phyloP scores from a whole-genome alignment of 2,113 vertebrate genomes.

The Rutilus rutilus region DNA sequence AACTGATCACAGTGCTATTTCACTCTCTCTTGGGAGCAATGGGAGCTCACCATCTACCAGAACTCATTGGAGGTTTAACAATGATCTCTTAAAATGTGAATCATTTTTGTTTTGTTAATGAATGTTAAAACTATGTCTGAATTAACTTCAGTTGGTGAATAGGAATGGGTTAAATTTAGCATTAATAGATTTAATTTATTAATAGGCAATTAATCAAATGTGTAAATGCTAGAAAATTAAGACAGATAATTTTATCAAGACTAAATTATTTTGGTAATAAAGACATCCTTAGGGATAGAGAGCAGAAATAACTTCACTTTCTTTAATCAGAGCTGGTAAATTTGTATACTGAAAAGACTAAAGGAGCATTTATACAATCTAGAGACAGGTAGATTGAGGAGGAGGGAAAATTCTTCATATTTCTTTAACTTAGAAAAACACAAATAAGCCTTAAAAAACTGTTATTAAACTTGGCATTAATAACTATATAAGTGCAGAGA shows the following conservation, averaged over 20 bases:
- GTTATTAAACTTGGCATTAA: not conserved
- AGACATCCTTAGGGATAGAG: not conserved
- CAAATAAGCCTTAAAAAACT: not conserved
- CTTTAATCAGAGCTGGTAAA: no score
- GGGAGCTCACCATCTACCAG: no score
- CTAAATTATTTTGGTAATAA: not conserved
- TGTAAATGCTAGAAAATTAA: not conserved
- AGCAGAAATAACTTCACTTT: no score
- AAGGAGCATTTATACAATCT: not conserved
- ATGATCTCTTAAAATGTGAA: not conserved
- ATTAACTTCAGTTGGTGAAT: not conserved
- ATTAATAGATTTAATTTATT: not conserved
- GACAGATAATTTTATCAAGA: not conserved
- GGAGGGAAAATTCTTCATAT: not conserved
- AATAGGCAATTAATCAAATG: not conserved
- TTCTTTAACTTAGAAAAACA: slow-evolving; percentile 13
- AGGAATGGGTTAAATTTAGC: not conserved
- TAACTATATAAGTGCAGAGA: not conserved
- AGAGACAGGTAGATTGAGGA: not conserved
- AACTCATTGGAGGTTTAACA: slow-evolving; percentile 1
- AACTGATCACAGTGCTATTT: no score
- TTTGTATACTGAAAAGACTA: no score
- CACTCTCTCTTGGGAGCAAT: no score
- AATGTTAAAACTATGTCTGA: not conserved
- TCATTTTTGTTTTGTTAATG: not conserved